Conservation (phyloP, 2,797 vertebrate species). For the Acanthurus tractus region DNA sequence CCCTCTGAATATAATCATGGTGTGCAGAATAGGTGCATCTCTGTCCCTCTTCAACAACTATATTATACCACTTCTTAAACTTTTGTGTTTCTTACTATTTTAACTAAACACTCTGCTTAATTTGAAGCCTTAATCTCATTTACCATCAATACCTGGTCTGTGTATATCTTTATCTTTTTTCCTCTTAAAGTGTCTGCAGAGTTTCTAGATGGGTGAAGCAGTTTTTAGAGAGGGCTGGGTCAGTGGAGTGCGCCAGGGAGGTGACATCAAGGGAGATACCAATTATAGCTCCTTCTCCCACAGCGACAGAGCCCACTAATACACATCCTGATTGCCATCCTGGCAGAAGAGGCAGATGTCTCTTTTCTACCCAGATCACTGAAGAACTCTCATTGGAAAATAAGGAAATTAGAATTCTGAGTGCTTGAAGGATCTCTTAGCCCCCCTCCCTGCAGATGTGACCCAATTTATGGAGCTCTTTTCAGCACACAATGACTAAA, state of each 20-base stretch:
- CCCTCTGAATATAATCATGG: slow-evolving; percentile 6
- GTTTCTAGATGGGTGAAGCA: slow-evolving; percentile 47
- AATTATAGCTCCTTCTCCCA: slow-evolving; percentile 77
- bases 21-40: not conserved
- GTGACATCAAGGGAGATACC: slow-evolving; percentile 72
- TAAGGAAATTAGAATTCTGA: slow-evolving; percentile 74
- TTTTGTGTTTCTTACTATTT: not conserved
- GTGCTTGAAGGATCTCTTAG: slow-evolving; percentile 46
- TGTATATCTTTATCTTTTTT: slow-evolving; percentile 1
- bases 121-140: not conserved
- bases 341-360: slow-evolving; percentile 67
- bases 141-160: slow-evolving; percentile 1
- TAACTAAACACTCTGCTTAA: not conserved
- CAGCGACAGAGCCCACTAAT: slow-evolving; percentile 72
- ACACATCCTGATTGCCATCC: slow-evolving; percentile 74
- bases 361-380: slow-evolving; percentile 80
- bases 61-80: not conserved
- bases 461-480: slow-evolving; percentile 71
- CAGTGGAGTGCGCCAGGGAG: slow-evolving; percentile 48
- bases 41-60: not conserved
- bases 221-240: slow-evolving; percentile 71
- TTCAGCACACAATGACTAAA: slow-evolving; percentile 17
- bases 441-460: slow-evolving; percentile 60
- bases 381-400: slow-evolving; percentile 78
- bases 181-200: not conserved